A percentile compares a stretch with the other conserved stretches of the same genome.
These are phyloP conservation scores for Watsonalla cultraria DNA, from an alignment of 2,888 invertebrate species.

Conservation along the genomic window DNA sequence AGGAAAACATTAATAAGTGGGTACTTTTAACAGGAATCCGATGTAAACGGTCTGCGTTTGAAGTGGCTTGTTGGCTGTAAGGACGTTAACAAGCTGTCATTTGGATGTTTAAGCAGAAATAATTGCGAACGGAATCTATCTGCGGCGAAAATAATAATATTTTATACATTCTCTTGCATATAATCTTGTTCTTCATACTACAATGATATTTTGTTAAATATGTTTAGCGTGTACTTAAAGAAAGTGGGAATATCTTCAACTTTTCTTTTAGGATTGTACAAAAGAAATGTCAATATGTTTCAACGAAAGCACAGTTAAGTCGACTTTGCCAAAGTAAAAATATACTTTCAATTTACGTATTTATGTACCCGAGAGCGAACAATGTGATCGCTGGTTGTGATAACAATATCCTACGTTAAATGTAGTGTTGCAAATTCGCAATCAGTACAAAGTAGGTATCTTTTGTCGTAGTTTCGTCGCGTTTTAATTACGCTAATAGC, in stretches of 20 bases:
- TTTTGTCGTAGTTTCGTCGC: conserved; percentile 54
- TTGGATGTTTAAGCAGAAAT: conserved; percentile 23
- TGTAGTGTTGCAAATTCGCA: background rate
- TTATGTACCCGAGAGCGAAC: background rate
- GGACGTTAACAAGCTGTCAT: conserved; percentile 54
- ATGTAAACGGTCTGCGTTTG: conserved; percentile 46
- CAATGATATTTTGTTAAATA: no score
- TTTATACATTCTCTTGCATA: no score
- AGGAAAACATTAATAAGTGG: conserved; percentile 21
- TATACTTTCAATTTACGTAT: background rate
- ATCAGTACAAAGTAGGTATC: conserved; percentile 43
- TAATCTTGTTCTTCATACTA: no score
- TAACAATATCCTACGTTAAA: background rate
- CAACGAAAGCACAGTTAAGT: background rate
- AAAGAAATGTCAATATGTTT: background rate
- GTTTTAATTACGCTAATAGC: conserved; percentile 77
- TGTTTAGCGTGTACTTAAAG: background rate
- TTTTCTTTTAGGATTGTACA: background rate
- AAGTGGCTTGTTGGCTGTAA: conserved; percentile 45
- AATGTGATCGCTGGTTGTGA: background rate
- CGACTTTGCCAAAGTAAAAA: background rate
- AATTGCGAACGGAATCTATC: conserved; percentile 8
- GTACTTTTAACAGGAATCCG: conserved; percentile 33
- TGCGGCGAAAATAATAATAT: background rate
- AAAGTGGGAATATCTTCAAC: background rate